These are phyloP conservation scores for Trichoplusia ni DNA, from an alignment of 1,140 invertebrate genomes.

Conservation along the genomic window DNA sequence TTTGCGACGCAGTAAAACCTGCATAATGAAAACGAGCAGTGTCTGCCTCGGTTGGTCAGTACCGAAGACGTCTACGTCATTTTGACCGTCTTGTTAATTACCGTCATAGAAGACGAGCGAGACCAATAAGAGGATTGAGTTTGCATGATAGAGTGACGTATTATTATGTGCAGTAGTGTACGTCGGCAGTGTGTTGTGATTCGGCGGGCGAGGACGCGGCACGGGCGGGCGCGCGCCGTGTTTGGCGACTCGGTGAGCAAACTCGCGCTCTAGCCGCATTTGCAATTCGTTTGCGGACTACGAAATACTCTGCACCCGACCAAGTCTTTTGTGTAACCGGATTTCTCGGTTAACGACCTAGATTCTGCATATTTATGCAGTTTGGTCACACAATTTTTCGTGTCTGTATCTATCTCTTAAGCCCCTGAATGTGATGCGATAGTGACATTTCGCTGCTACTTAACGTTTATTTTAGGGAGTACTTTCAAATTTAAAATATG, in stretches of 20 bases:
- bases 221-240: slow-evolving; percentile 31
- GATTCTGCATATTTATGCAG: slow-evolving; percentile 62
- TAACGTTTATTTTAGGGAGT: neutral
- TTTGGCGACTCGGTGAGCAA: slow-evolving; percentile 67
- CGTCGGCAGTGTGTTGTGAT: slow-evolving; percentile 7
- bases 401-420: slow-evolving; percentile 31
- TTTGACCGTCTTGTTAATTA: too few species aligned
- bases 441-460: neutral
- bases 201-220: neutral
- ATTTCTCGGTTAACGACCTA: slow-evolving; percentile 65
- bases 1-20: too few species aligned
- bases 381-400: slow-evolving; percentile 55
- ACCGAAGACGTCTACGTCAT: too few species aligned
- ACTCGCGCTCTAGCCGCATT: slow-evolving; percentile 63
- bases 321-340: slow-evolving; percentile 62
- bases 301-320: slow-evolving; percentile 61
- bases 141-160: too few species aligned
- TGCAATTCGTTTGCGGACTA: slow-evolving; percentile 73
- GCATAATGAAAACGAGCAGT: too few species aligned
- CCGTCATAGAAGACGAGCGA: too few species aligned
- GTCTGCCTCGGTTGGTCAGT: too few species aligned
- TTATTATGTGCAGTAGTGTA: slow-evolving; percentile 1
- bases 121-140: too few species aligned
- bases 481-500: neutral
- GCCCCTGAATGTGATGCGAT: slow-evolving; percentile 3